Evolutionary conservation across 2,888 invertebrate species (phyloP).

Genomic region (Yponomeuta sedellus): DNA sequence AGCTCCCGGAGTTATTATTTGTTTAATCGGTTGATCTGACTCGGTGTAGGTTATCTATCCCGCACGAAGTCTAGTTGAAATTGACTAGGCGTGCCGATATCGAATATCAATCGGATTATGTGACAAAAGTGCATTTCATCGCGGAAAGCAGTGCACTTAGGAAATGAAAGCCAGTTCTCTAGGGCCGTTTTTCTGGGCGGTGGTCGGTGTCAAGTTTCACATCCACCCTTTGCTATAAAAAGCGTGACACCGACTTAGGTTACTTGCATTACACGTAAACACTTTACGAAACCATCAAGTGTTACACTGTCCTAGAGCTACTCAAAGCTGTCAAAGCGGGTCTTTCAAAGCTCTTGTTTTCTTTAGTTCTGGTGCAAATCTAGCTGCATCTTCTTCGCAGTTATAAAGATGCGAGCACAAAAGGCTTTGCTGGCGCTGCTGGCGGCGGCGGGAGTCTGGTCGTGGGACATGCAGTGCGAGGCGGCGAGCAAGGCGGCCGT

Average conservation of each 20-base stretch:
- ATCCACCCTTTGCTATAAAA: constrained; percentile 66
- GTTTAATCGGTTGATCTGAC: background rate
- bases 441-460: constrained; percentile 37
- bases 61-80: constrained; percentile 8
- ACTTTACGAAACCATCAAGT: constrained; percentile 27
- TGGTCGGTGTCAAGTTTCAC: constrained; percentile 57
- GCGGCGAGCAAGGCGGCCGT: constrained; percentile 45
- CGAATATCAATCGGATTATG: constrained; percentile 18
- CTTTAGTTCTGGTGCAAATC: background rate
- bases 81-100: constrained; percentile 13
- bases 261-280: constrained; percentile 47
- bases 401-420: constrained; percentile 45
- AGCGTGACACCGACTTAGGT: constrained; percentile 46
- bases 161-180: constrained; percentile 56
- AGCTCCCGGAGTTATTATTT: background rate
- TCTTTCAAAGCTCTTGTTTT: background rate
- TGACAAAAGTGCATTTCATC: constrained; percentile 48
- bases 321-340: background rate
- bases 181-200: constrained; percentile 31
- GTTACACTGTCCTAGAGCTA: background rate
- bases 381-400: constrained; percentile 6
- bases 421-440: constrained; percentile 44
- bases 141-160: constrained; percentile 53
- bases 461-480: constrained; percentile 42
- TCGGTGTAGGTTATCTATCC: background rate